These are phyloP conservation scores for Andrena bucephala DNA, from an alignment of 2,888 invertebrate genomes.

Conservation along the genomic window DNA sequence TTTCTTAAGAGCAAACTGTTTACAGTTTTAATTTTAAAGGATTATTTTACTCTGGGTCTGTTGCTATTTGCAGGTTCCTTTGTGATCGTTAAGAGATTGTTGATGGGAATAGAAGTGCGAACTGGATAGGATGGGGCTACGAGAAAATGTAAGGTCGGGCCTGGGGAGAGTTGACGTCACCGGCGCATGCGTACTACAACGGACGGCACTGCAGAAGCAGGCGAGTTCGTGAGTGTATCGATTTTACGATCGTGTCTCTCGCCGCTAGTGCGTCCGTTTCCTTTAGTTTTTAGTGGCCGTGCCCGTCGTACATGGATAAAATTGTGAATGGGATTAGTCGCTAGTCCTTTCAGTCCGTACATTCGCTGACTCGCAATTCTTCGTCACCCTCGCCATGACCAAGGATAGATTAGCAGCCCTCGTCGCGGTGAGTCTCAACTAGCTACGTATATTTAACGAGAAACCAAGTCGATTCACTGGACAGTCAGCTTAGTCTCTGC, in stretches of 20 bases:
- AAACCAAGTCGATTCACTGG: constrained; percentile 23
- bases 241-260: constrained; percentile 90
- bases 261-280: constrained; percentile 84
- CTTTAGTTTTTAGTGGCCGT: constrained; percentile 88
- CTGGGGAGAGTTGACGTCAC: constrained; percentile 81
- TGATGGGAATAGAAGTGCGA: too few relatives aligned
- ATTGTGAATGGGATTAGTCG: constrained; percentile 90
- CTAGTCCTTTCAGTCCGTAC: constrained; percentile 80
- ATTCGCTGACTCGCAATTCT: constrained; percentile 79
- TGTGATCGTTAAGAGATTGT: too few relatives aligned
- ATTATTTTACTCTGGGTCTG: too few relatives aligned
- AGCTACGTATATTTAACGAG: constrained; percentile 33
- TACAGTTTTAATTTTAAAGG: too few relatives aligned
- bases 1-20: not conserved
- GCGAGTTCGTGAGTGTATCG: constrained; percentile 90
- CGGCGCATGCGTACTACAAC: constrained; percentile 86
- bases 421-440: constrained; percentile 92
- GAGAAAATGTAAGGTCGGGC: constrained; percentile 27
- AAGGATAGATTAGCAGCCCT: constrained; percentile 99
- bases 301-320: constrained; percentile 90
- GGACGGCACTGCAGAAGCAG: constrained; percentile 89
- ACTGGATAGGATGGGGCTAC: constrained; percentile 26
- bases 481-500: constrained; percentile 9
- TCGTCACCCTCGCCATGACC: constrained; percentile 88
- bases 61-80: too few relatives aligned